These are phyloP conservation scores for Pomatorhinus ruficollis DNA, from an alignment of 2,113 vertebrate genomes.

Conservation along the genomic window DNA sequence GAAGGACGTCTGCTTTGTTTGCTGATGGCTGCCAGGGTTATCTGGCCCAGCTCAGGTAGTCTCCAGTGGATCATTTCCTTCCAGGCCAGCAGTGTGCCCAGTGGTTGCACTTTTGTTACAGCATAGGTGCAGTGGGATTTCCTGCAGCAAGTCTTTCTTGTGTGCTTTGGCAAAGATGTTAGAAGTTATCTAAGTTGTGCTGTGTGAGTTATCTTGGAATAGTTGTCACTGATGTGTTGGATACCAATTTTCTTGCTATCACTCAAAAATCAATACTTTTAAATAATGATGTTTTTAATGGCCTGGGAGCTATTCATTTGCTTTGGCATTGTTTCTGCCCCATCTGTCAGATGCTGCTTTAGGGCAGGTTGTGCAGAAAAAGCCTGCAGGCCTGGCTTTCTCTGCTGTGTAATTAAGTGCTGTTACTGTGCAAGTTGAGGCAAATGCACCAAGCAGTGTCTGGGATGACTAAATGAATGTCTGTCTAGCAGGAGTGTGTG, in stretches of 20 bases:
- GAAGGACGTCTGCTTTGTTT: background rate
- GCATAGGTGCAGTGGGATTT: background rate
- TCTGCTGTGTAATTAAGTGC: slow-evolving; percentile 43
- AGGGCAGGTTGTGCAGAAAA: slow-evolving; percentile 4
- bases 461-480: slow-evolving; percentile 30
- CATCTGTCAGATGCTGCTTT: background rate
- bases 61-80: background rate
- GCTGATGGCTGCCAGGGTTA: background rate
- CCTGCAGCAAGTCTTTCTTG: background rate
- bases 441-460: background rate
- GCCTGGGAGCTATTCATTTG: background rate
- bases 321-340: background rate
- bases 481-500: background rate
- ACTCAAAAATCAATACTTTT: background rate
- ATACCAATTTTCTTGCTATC: background rate
- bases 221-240: background rate
- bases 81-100: background rate
- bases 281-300: background rate
- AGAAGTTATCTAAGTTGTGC: background rate
- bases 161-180: background rate
- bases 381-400: slow-evolving; percentile 31
- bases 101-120: background rate
- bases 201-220: background rate
- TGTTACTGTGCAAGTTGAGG: slow-evolving; percentile 52
- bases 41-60: background rate